Evolutionary conservation across 2,797 vertebrate genomes (phyloP).

Genomic region (Masticophis lateralis): DNA sequence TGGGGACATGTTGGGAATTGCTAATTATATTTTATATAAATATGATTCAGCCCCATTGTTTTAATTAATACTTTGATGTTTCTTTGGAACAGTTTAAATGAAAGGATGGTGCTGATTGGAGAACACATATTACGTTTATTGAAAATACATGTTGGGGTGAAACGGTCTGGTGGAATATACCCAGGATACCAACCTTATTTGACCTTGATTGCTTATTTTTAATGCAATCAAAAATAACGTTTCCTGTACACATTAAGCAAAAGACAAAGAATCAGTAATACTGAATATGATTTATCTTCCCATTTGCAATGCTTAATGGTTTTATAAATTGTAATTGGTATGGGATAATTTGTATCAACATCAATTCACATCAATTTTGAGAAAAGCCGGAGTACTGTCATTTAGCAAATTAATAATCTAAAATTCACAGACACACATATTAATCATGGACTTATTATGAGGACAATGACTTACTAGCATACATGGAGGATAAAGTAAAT

Average conservation of each 20-base stretch:
- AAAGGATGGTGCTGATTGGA: background rate
- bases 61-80: background rate
- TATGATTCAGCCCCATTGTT: background rate
- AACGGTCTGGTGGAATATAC: background rate
- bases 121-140: background rate
- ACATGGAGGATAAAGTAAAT: slow-evolving; percentile 51
- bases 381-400: slow-evolving; percentile 45
- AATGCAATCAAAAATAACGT: slow-evolving; percentile 2
- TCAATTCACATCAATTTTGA: slow-evolving; percentile 63
- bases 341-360: slow-evolving; percentile 63
- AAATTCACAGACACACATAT: slow-evolving; percentile 53
- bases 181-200: background rate
- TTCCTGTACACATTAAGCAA: background rate
- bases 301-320: slow-evolving; percentile 50
- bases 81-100: background rate
- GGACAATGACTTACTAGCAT: slow-evolving; percentile 55
- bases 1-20: background rate
- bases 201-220: slow-evolving; percentile 13
- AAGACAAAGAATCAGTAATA: slow-evolving; percentile 34
- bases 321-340: slow-evolving; percentile 66
- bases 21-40: background rate
- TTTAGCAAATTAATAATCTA: slow-evolving; percentile 62
- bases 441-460: slow-evolving; percentile 60
- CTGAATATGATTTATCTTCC: slow-evolving; percentile 59
- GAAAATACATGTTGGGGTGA: background rate